Percentiles rank a stretch among this genome's conserved stretches.
Conservation (phyloP, 1,140 invertebrate genomes). For the Pogonus chalceus region DNA sequence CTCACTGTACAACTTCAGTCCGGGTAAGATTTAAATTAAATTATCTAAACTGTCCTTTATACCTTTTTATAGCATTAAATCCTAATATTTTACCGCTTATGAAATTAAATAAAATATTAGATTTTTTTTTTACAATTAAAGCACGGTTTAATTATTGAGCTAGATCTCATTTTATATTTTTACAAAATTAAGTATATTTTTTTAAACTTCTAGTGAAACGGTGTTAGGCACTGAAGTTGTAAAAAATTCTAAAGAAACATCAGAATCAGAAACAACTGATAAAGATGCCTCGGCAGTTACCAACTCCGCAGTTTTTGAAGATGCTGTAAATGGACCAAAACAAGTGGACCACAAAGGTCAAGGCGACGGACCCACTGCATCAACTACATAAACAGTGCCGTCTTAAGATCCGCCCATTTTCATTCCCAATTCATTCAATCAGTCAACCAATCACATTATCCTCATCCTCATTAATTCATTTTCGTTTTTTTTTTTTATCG, state of each 20-base stretch:
- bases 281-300: background rate
- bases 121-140: too few relatives aligned
- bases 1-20: conserved; percentile 27
- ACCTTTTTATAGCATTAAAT: background rate
- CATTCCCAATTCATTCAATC: background rate
- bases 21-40: conserved; percentile 20
- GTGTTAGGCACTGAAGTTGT: conserved; percentile 4
- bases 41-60: too few relatives aligned
- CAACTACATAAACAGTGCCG: background rate
- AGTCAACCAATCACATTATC: background rate
- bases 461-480: conserved; percentile 7
- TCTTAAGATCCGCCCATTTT: background rate
- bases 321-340: conserved; percentile 17
- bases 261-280: background rate
- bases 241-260: background rate
- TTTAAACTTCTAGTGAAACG: background rate
- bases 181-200: background rate
- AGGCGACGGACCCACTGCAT: conserved; percentile 25
- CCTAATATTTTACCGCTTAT: too few relatives aligned
- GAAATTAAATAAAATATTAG: too few relatives aligned
- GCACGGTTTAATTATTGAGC: too few relatives aligned
- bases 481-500: conserved; percentile 13
- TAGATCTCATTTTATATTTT: too few relatives aligned
- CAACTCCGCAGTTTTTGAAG: conserved; percentile 17
- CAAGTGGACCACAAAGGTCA: conserved; percentile 28